Base-by-base conservation (phyloP, 2,888 invertebrate genomes). In the Argyra leucocephala region DNA sequence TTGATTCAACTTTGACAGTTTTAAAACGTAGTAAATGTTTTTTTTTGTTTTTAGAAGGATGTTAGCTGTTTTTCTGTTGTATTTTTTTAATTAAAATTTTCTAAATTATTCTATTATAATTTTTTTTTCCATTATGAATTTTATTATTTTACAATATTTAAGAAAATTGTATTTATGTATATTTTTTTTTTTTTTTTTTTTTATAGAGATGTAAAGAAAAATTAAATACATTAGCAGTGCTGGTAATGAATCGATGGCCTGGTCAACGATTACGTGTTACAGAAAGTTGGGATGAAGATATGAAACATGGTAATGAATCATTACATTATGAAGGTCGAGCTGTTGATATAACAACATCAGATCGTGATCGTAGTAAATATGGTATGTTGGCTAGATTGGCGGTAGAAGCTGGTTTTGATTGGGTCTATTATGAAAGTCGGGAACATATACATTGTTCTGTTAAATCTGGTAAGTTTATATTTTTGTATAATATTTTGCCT, bases 161-260 rank as follows among this genome's bases (percentile, higher is more conserved):
- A 26, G 9, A 26, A 31, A 31, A 31, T 6, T 31, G 3, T 22
- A 36, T 22, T 7, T n/a, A 12, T 21, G 12, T 21, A 23, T 62
- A 18, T 48, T 61, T 23, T 22, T 48, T 18, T 63, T 24, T 23
- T 63, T 63, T 57, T 63, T 64, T 67, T 62, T 37, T 59, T 66
- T 89, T 88, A 63, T 87, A 96, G 97, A 86, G 96, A 78, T 95
- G 96, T 82, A 94, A 93, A 80, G 96, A 96, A 82, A 95, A 93
- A 80, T 82, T 97, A 74, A 93, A 96, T 82, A 92, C 92, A 66
- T 82, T 97, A 76, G 95, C 96, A 66, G 92, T 96, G 76, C 91
- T 93, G 73, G 96, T 97, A 80, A 94, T 96, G 93, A 96, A 96
- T 83, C 93, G 93, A 80, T 97, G 97, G 96, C 96, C 96, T 0